A percentile compares a stretch with the other conserved stretches of the same genome.
Evolutionary conservation across 2,113 vertebrate genomes (phyloP).

Genomic region (Pelecanus crispus): DNA sequence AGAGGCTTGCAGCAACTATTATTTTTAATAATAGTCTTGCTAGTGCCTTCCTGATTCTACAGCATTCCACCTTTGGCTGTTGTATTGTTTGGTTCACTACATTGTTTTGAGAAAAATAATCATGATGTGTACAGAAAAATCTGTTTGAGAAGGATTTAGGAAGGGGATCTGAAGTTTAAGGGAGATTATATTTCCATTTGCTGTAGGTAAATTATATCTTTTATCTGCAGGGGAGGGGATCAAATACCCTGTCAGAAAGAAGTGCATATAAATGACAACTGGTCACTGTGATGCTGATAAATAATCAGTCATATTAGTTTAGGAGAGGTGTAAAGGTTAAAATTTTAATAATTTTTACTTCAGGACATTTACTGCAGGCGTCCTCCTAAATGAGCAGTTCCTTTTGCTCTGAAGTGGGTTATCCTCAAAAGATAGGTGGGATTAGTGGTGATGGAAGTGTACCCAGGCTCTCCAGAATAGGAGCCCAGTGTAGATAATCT

Average conservation of each 20-base stretch:
- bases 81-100: neutral
- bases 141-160: neutral
- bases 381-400: neutral
- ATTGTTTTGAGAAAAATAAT: constrained; percentile 30
- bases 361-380: neutral
- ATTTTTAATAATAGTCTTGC: neutral
- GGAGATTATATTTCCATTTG: constrained; percentile 11
- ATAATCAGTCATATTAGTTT: neutral
- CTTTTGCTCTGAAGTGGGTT: neutral
- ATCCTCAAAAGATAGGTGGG: neutral
- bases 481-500: neutral
- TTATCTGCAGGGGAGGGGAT: neutral
- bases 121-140: neutral
- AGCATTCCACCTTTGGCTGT: neutral
- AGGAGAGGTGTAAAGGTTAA: neutral
- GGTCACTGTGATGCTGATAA: neutral
- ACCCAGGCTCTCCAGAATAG: neutral
- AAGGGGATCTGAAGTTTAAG: neutral
- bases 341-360: neutral
- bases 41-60: neutral
- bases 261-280: neutral
- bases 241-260: neutral
- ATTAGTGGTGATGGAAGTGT: neutral
- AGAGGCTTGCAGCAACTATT: constrained; percentile 17
- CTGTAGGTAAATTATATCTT: neutral